Evolutionary conservation across 2,888 invertebrate genomes (phyloP).

Genomic region (Agrotis segetum): DNA sequence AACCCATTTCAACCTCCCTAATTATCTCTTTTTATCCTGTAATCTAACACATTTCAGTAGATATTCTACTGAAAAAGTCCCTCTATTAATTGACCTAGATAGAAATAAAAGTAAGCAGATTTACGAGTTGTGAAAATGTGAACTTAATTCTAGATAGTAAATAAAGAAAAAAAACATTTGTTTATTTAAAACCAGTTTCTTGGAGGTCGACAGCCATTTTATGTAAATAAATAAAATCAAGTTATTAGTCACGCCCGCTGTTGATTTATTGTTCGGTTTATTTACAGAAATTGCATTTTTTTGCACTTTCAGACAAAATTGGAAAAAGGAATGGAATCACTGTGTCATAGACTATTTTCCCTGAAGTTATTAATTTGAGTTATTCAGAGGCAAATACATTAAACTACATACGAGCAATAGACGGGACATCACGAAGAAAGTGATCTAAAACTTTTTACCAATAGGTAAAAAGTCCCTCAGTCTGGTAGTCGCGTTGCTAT

Average conservation of each 20-base stretch:
- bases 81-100: not conserved
- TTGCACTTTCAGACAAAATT: not conserved
- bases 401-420: no score
- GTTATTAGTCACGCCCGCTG: conserved; percentile 36
- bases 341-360: not conserved
- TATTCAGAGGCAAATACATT: no score
- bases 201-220: conserved; percentile 38
- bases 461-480: no score
- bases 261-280: conserved; percentile 18
- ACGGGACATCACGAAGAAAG: no score
- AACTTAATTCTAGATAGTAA: conserved; percentile 33
- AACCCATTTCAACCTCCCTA: not conserved
- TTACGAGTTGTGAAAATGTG: not conserved
- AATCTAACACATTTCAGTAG: not conserved
- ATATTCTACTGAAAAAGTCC: not conserved
- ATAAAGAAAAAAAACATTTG: conserved; percentile 34
- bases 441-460: no score
- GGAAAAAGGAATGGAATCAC: not conserved
- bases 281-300: conserved; percentile 18
- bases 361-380: not conserved
- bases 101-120: not conserved
- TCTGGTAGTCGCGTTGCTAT: no score
- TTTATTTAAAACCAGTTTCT: conserved; percentile 42
- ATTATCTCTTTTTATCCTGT: not conserved
- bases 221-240: conserved; percentile 33